Evolutionary conservation across 1,140 invertebrate species (phyloP).

Genomic region (Zophobas atratus): DNA sequence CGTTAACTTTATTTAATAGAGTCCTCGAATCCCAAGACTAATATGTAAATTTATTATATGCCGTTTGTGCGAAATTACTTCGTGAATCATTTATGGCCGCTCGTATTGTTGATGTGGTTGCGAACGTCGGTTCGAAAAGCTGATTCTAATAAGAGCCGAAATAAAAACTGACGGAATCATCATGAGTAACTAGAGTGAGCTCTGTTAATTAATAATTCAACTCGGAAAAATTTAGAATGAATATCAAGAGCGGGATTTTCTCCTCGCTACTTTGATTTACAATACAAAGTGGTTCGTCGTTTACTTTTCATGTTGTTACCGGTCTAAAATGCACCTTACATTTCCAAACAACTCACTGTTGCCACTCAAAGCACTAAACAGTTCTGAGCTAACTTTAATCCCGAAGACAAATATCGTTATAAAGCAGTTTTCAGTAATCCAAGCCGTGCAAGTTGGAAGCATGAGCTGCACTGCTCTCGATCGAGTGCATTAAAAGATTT

Average conservation of each 20-base stretch:
- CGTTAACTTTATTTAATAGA: slow-evolving; percentile 35
- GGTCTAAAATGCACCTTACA: too few relatives aligned
- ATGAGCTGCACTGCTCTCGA: slow-evolving; percentile 5
- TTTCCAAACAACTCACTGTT: too few relatives aligned
- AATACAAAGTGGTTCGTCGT: too few relatives aligned
- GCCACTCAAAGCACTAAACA: too few relatives aligned
- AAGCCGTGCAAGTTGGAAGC: slow-evolving; percentile 8
- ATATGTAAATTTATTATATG: slow-evolving; percentile 20
- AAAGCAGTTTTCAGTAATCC: slow-evolving; percentile 25
- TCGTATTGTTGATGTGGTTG: not conserved
- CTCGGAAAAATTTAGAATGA: too few relatives aligned
- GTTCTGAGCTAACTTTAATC: slow-evolving; percentile 7
- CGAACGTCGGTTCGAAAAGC: not conserved
- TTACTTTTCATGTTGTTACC: too few relatives aligned
- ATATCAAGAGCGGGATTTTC: too few relatives aligned
- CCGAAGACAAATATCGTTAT: slow-evolving; percentile 29
- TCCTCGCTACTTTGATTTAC: too few relatives aligned
- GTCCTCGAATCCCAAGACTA: slow-evolving; percentile 21
- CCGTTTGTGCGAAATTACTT: slow-evolving; percentile 13
- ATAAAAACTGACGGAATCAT: slow-evolving; percentile 27
- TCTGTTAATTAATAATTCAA: too few relatives aligned
- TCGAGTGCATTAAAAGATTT: slow-evolving; percentile 15
- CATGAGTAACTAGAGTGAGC: not conserved
- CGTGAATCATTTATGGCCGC: slow-evolving; percentile 7
- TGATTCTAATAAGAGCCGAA: slow-evolving; percentile 31